Evolutionary conservation across 2,888 invertebrate genomes (phyloP).

Genomic region (Panopea generosa): DNA sequence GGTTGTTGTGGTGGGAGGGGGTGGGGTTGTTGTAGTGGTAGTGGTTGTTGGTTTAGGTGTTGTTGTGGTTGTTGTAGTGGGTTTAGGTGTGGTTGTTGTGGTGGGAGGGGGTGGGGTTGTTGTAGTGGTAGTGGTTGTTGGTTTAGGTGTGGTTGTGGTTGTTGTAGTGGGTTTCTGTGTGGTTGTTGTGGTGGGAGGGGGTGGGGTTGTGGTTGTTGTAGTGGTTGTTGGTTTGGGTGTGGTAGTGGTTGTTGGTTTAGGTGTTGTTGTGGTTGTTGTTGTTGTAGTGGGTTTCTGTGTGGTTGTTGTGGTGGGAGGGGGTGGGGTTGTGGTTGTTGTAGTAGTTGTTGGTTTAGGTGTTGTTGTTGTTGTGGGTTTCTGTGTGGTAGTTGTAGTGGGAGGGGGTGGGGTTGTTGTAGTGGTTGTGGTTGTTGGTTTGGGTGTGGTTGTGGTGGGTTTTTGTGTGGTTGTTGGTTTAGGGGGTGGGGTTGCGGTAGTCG

Average conservation of each 20-base stretch:
- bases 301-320: slow-evolving; percentile 31
- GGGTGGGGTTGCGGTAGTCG: slow-evolving; percentile 22
- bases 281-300: slow-evolving; percentile 21
- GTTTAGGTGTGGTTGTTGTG: slow-evolving; percentile 15
- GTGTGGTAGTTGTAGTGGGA: slow-evolving; percentile 25
- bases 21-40: slow-evolving; percentile 35
- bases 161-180: slow-evolving; percentile 15
- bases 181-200: slow-evolving; percentile 4
- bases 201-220: slow-evolving; percentile 15
- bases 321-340: slow-evolving; percentile 18
- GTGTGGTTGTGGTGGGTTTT: slow-evolving; percentile 32
- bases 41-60: slow-evolving; percentile 15
- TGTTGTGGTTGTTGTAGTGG: slow-evolving; percentile 34
- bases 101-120: slow-evolving; percentile 18
- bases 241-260: slow-evolving; percentile 31
- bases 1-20: slow-evolving; percentile 41
- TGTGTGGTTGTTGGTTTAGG: slow-evolving; percentile 30
- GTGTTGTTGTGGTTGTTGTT: slow-evolving; percentile 26
- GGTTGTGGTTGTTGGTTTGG: slow-evolving; percentile 14
- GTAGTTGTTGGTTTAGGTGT: slow-evolving; percentile 27
- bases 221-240: slow-evolving; percentile 29
- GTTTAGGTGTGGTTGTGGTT: slow-evolving; percentile 32
- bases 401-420: slow-evolving; percentile 39
- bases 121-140: slow-evolving; percentile 15
- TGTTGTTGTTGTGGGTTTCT: slow-evolving; percentile 34